These are phyloP conservation scores for Aspidiotus rigidus DNA, from an alignment of 2,888 invertebrate species.

Conservation along the genomic window DNA sequence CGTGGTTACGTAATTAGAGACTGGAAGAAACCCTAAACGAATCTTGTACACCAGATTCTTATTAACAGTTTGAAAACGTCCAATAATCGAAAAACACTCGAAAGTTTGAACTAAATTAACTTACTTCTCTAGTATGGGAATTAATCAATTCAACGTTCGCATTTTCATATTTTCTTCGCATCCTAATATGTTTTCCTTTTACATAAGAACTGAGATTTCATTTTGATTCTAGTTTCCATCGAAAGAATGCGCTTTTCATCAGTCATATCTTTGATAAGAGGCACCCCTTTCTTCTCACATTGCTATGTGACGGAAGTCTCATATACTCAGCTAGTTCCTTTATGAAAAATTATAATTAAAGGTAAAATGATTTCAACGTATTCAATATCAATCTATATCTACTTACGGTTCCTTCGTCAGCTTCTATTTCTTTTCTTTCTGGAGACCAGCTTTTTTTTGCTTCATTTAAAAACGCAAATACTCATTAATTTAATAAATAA, in stretches of 20 bases:
- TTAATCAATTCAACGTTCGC: neutral
- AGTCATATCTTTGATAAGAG: neutral
- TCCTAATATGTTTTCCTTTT: neutral
- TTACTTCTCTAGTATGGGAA: neutral
- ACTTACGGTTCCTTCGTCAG: no score
- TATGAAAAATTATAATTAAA: slow-evolving; percentile 1
- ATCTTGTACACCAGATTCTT: neutral
- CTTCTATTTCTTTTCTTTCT: no score
- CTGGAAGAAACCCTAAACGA: neutral
- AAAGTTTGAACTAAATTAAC: neutral
- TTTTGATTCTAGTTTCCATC: neutral
- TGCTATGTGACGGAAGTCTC: neutral
- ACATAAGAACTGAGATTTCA: neutral
- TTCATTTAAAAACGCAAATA: no score
- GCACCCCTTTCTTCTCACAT: neutral
- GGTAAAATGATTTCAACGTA: neutral
- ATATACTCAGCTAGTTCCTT: neutral
- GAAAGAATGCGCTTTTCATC: neutral
- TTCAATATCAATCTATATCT: no score
- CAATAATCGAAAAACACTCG: neutral
- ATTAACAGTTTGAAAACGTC: slow-evolving; percentile 1
- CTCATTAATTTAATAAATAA: no score
- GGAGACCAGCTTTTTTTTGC: no score
- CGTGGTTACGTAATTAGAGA: neutral
- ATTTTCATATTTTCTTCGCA: neutral